A percentile compares a stretch with the other conserved stretches of the same genome.
phyloP scores from a whole-genome alignment of 2,113 vertebrate genomes.

The Gavialis gangeticus region DNA sequence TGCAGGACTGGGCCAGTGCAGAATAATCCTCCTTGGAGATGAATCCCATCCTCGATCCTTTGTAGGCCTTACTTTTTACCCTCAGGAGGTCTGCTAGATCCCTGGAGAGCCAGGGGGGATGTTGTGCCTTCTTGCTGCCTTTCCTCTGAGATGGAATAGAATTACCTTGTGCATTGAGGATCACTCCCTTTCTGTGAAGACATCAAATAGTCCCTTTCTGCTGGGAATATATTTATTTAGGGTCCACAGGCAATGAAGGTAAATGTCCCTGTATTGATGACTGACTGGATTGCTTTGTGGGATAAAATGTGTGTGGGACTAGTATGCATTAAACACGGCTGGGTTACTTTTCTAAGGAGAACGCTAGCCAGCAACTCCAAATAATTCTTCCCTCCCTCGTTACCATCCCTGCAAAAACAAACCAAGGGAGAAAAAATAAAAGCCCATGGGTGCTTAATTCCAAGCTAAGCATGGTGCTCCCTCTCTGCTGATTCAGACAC shows the following conservation, averaged over 20 bases:
- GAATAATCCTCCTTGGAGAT: no score
- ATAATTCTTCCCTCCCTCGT: neutral
- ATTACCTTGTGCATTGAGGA: no score
- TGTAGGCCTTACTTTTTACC: no score
- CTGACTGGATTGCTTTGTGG: neutral
- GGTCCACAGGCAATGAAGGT: neutral
- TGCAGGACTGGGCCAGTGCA: no score
- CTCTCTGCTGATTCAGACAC: slow-evolving; percentile 1
- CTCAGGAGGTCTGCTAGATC: no score
- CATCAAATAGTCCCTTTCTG: neutral
- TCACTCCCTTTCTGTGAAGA: no score
- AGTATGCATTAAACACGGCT: rapidly evolving
- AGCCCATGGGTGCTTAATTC: neutral
- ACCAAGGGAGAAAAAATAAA: neutral
- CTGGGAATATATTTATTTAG: neutral
- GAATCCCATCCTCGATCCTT: no score
- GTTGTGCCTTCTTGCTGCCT: no score
- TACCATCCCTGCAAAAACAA: neutral
- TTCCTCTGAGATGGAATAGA: no score
- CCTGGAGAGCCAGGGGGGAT: no score
- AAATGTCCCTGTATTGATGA: neutral
- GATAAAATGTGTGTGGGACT: neutral
- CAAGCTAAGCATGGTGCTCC: neutral
- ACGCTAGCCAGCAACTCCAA: neutral
- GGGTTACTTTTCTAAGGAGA: neutral